Conservation (phyloP, 2,888 invertebrate genomes). For the Eristalis pertinax region DNA sequence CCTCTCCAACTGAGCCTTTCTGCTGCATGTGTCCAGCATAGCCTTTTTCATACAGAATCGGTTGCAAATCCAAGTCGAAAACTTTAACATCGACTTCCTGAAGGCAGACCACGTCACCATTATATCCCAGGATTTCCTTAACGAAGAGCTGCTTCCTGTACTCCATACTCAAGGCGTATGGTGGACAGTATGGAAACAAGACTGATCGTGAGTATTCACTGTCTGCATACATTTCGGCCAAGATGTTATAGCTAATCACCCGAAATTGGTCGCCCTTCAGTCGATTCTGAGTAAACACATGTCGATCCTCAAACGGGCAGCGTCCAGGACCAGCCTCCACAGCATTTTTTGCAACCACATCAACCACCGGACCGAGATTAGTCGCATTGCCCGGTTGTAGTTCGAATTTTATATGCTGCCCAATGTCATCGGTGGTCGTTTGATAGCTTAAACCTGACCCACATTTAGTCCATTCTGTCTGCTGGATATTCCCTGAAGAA, state of each 20-base stretch:
- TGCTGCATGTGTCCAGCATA: conserved; percentile 85
- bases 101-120: conserved; percentile 93
- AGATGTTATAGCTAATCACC: conserved; percentile 93
- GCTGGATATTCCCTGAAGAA: conserved; percentile 73
- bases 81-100: conserved; percentile 95
- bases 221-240: conserved; percentile 95
- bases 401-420: conserved; percentile 84
- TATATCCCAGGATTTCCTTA: conserved; percentile 91
- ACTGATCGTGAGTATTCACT: conserved; percentile 88
- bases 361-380: conserved; percentile 84
- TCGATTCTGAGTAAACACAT: conserved; percentile 85
- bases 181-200: conserved; percentile 92
- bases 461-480: conserved; percentile 83
- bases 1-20: conserved; percentile 90
- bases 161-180: conserved; percentile 89
- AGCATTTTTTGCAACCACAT: conserved; percentile 83
- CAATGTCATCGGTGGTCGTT: conserved; percentile 85
- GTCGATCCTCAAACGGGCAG: conserved; percentile 92
- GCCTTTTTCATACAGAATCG: conserved; percentile 83
- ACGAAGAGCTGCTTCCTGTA: conserved; percentile 93
- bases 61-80: conserved; percentile 86
- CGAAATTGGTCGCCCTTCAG: conserved; percentile 83
- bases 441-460: conserved; percentile 84
- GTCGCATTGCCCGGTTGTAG: conserved; percentile 83
- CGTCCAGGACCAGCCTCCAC: conserved; percentile 89